Percentiles rank a stretch among this genome's conserved stretches.
Conservation (phyloP, 2,888 invertebrate genomes). For the Campopleginae sp. region DNA sequence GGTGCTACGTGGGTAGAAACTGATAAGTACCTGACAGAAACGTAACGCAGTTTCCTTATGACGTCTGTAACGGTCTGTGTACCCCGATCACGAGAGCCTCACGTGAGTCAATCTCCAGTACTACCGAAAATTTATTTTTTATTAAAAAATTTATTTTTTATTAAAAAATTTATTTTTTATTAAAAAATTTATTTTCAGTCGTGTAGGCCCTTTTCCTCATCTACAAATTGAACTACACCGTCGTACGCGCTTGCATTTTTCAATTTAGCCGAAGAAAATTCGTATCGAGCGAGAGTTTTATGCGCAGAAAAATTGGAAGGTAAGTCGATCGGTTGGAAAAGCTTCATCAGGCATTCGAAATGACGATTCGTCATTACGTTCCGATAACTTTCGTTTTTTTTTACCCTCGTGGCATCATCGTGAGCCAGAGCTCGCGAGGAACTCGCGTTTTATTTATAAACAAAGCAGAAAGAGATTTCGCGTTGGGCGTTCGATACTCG, state of each 20-base stretch:
- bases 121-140: too few species aligned
- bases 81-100: too few species aligned
- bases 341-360: slow-evolving; percentile 22
- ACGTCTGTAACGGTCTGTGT: too few species aligned
- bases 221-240: too few species aligned
- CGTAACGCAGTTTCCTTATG: too few species aligned
- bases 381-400: slow-evolving; percentile 21
- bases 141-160: background rate
- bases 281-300: background rate
- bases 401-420: slow-evolving; percentile 36
- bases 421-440: slow-evolving; percentile 34
- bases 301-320: slow-evolving; percentile 24
- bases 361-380: slow-evolving; percentile 5
- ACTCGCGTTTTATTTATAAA: slow-evolving; percentile 78
- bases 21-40: too few species aligned
- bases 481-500: slow-evolving; percentile 26
- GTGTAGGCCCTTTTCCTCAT: too few species aligned
- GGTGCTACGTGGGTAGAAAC: too few species aligned
- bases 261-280: too few species aligned
- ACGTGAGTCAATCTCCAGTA: too few species aligned
- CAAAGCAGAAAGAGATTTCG: slow-evolving; percentile 73
- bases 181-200: too few species aligned
- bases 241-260: too few species aligned
- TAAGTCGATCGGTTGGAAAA: slow-evolving; percentile 21
- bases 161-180: background rate